Conservation (phyloP, 2,888 invertebrate genomes). For the Pasiphila rectangulata region DNA sequence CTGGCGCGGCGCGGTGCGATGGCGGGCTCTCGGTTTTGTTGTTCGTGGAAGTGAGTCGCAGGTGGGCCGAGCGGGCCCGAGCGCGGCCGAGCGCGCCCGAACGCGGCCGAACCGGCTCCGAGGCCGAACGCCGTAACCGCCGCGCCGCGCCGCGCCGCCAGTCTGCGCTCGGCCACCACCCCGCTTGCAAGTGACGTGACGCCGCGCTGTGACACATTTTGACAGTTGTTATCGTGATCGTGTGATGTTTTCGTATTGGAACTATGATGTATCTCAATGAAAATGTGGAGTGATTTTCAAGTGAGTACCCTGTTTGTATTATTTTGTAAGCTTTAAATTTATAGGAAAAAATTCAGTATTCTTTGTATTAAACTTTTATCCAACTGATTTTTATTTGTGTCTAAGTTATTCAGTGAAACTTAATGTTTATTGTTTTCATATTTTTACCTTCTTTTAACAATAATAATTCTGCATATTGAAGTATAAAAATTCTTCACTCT, state of each 20-base stretch:
- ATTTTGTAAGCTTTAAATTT: constrained; percentile 10
- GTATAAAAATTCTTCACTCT: too few relatives aligned
- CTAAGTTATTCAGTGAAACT: constrained; percentile 30
- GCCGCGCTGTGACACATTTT: constrained; percentile 69
- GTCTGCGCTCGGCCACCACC: constrained; percentile 74
- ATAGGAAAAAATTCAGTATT: constrained; percentile 32
- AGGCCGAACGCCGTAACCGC: constrained; percentile 47
- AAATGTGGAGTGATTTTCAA: constrained; percentile 81
- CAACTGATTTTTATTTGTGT: constrained; percentile 37
- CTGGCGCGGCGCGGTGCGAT: constrained; percentile 47
- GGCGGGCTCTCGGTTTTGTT: constrained; percentile 61
- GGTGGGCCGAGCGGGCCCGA: constrained; percentile 63
- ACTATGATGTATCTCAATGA: constrained; percentile 81
- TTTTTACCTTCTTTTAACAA: too few relatives aligned
- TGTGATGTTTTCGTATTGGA: constrained; percentile 79
- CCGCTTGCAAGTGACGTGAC: constrained; percentile 62
- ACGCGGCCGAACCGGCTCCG: constrained; percentile 41
- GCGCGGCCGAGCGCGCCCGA: constrained; percentile 50
- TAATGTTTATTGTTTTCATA: constrained; percentile 13
- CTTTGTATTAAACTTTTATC: constrained; percentile 40
- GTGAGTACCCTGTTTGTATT: constrained; percentile 47
- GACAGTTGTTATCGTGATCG: constrained; percentile 80
- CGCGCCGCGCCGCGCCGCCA: constrained; percentile 48
- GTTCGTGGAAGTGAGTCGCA: constrained; percentile 73
- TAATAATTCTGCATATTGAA: background rate